Evolutionary conservation across 1,140 invertebrate species (phyloP).

Genomic region (Oncopodura yosiiana): DNA sequence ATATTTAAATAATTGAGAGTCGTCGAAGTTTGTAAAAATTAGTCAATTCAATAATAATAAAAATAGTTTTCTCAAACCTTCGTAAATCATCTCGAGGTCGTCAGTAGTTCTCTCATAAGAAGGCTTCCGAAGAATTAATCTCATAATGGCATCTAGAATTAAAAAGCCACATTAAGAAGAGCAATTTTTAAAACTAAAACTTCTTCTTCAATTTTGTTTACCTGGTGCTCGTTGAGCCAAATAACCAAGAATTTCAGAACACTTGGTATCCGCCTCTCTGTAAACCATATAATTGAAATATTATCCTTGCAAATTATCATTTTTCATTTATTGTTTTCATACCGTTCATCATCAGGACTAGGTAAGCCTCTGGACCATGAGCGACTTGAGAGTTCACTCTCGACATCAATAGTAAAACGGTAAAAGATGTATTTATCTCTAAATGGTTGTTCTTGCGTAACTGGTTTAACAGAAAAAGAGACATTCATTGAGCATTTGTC

Average conservation of each 20-base stretch:
- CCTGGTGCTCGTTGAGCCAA: conserved; percentile 57
- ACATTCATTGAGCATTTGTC: too few species aligned
- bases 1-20: too few species aligned
- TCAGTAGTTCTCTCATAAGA: conserved; percentile 59
- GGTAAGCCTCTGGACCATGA: conserved; percentile 31
- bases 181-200: background rate
- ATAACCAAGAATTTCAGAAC: conserved; percentile 54
- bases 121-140: conserved; percentile 69
- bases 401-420: conserved; percentile 61
- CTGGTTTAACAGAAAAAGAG: too few species aligned
- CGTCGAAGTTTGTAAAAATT: too few species aligned
- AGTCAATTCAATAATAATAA: too few species aligned
- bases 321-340: too few species aligned
- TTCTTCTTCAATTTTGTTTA: too few species aligned
- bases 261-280: conserved; percentile 55
- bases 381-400: conserved; percentile 43
- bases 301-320: too few species aligned
- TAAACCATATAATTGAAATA: too few species aligned
- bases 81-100: conserved; percentile 74
- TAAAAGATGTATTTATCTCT: conserved; percentile 76
- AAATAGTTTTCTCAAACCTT: too few species aligned
- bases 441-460: conserved; percentile 70
- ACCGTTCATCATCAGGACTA: conserved; percentile 34
- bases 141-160: conserved; percentile 68
- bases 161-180: conserved; percentile 39